These are phyloP conservation scores for Drosophila mayri DNA, from an alignment of 1,140 invertebrate species.

Conservation along the genomic window DNA sequence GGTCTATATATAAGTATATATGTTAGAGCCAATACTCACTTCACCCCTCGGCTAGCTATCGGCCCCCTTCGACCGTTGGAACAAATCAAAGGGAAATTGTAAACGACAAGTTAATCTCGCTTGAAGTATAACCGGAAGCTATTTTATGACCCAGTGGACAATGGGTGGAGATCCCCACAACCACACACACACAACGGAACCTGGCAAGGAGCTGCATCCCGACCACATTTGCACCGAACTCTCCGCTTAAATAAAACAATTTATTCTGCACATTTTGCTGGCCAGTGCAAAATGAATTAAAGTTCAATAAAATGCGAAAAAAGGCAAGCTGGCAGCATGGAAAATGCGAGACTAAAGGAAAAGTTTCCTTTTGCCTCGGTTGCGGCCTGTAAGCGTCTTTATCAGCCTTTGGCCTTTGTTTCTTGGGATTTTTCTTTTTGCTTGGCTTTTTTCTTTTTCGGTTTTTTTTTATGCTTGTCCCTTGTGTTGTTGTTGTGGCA, in stretches of 20 bases:
- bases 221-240: slow-evolving; percentile 53
- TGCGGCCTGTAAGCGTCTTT: slow-evolving; percentile 57
- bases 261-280: slow-evolving; percentile 66
- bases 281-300: slow-evolving; percentile 66
- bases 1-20: slow-evolving; percentile 17
- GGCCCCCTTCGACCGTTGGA: slow-evolving; percentile 30
- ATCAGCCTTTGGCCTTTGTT: slow-evolving; percentile 55
- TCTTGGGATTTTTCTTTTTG: slow-evolving; percentile 34
- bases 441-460: not conserved
- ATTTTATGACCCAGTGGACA: slow-evolving; percentile 84
- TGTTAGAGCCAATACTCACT: not conserved
- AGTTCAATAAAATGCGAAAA: slow-evolving; percentile 69
- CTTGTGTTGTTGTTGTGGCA: slow-evolving; percentile 37
- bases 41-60: slow-evolving; percentile 1
- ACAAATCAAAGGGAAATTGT: slow-evolving; percentile 85
- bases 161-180: slow-evolving; percentile 24
- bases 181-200: slow-evolving; percentile 16
- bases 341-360: slow-evolving; percentile 16
- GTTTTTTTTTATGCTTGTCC: not conserved
- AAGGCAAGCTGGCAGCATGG: slow-evolving; percentile 7
- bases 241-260: slow-evolving; percentile 70
- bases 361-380: slow-evolving; percentile 30
- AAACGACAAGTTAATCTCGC: slow-evolving; percentile 85
- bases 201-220: slow-evolving; percentile 52
- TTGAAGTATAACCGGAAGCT: slow-evolving; percentile 84